These are phyloP conservation scores for Synergus itoensis DNA, from an alignment of 2,888 invertebrate genomes.

Conservation along the genomic window DNA sequence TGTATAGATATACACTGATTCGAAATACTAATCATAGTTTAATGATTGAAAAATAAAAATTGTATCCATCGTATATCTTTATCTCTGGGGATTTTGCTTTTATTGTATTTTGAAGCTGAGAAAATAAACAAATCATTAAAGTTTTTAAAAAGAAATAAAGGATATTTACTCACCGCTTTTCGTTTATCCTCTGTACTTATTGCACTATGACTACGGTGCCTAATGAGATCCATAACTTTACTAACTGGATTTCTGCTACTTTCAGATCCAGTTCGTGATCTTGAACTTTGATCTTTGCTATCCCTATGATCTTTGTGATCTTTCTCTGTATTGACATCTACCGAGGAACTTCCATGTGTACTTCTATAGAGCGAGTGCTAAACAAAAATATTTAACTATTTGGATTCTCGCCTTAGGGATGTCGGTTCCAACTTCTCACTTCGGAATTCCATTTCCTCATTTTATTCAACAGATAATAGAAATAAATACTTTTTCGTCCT, in stretches of 20 bases:
- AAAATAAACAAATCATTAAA: constrained; percentile 7
- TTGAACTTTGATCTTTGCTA: constrained; percentile 60
- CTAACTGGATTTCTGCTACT: constrained; percentile 88
- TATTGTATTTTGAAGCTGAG: neutral
- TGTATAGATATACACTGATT: neutral
- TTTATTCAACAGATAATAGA: no score
- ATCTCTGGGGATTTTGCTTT: neutral
- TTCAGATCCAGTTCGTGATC: constrained; percentile 79
- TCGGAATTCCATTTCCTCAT: no score
- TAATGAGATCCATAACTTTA: constrained; percentile 95
- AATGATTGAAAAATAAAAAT: no score
- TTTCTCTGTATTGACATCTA: constrained; percentile 69
- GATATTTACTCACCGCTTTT: constrained; percentile 82
- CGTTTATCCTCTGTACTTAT: constrained; percentile 85
- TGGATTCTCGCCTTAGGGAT: neutral
- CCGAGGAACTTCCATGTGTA: constrained; percentile 71
- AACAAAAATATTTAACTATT: neutral
- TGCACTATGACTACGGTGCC: constrained; percentile 86
- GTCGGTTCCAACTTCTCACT: no score
- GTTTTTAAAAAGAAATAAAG: neutral
- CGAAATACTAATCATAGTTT: no score
- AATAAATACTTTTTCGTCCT: neutral
- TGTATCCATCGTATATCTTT: neutral
- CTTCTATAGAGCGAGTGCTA: constrained; percentile 72
- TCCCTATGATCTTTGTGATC: constrained; percentile 66